Conservation (phyloP, 2,888 invertebrate species). For the Operophtera brumata region DNA sequence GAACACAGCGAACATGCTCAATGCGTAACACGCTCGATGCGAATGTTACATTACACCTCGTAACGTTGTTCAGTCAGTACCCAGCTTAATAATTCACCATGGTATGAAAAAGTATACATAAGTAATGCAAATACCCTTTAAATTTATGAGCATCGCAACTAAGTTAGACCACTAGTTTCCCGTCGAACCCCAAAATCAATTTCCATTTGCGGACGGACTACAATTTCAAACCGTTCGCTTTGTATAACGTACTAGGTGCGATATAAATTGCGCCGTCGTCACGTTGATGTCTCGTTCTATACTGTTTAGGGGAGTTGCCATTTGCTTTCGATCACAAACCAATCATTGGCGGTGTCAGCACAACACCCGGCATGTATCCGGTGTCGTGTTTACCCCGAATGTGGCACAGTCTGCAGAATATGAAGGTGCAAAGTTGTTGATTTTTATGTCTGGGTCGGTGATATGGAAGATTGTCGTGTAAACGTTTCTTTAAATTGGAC, state of each 20-base stretch:
- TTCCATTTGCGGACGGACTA: conserved; percentile 1
- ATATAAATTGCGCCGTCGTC: conserved; percentile 26
- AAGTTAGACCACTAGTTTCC: conserved; percentile 6
- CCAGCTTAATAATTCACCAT: too few relatives aligned
- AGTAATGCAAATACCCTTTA: background rate
- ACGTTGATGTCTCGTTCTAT: conserved; percentile 27
- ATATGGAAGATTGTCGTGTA: conserved; percentile 16
- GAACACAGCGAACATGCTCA: too few relatives aligned
- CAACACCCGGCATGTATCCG: conserved; percentile 17
- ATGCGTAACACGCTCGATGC: too few relatives aligned
- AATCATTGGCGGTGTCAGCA: conserved; percentile 50
- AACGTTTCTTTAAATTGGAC: conserved; percentile 22
- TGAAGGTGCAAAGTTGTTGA: conserved; percentile 22
- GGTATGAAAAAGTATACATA: too few relatives aligned
- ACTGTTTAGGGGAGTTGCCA: conserved; percentile 46
- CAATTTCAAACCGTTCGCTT: conserved; percentile 11
- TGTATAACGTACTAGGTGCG: conserved; percentile 17
- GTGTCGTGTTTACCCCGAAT: conserved; percentile 23
- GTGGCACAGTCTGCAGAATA: conserved; percentile 20
- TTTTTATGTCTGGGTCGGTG: conserved; percentile 23
- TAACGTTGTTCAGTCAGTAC: too few relatives aligned
- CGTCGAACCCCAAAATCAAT: conserved; percentile 14
- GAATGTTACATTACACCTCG: too few relatives aligned
- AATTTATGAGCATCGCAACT: background rate
- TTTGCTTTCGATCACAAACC: conserved; percentile 74